phyloP scores from a whole-genome alignment of 2,113 vertebrate species.

The Melospiza melodia region DNA sequence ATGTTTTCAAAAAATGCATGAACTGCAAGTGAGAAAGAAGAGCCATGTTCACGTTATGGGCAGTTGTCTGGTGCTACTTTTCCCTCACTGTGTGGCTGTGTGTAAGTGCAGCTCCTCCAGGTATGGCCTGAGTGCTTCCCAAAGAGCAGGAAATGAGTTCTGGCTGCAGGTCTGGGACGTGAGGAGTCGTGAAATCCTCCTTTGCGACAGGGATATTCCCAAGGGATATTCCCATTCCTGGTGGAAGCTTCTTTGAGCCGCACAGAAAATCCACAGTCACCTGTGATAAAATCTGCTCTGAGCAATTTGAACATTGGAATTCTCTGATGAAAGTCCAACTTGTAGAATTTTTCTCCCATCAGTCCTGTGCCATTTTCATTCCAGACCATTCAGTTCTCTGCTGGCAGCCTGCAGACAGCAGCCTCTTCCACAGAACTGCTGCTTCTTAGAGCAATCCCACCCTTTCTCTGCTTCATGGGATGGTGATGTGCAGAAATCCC shows the following conservation, averaged over 20 bases:
- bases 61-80: not conserved
- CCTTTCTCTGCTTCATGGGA: rapidly evolving
- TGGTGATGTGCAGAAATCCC: not conserved
- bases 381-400: not conserved
- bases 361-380: rapidly evolving
- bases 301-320: not conserved
- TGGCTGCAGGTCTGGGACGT: not conserved
- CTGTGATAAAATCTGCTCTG: not conserved
- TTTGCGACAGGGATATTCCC: not conserved
- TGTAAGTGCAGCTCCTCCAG: not conserved
- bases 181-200: not conserved
- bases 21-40: not conserved
- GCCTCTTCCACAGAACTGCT: not conserved
- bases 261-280: not conserved
- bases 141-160: not conserved
- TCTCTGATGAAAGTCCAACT: not conserved
- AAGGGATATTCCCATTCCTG: not conserved
- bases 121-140: not conserved
- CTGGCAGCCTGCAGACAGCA: not conserved
- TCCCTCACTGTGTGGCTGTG: not conserved
- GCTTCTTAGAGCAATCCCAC: not conserved
- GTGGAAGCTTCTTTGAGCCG: not conserved
- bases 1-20: not conserved
- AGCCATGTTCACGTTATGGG: rapidly evolving
- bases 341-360: not conserved